Evolutionary conservation across 2,888 invertebrate genomes (phyloP).

Genomic region (Sinhomidia bicolor): DNA sequence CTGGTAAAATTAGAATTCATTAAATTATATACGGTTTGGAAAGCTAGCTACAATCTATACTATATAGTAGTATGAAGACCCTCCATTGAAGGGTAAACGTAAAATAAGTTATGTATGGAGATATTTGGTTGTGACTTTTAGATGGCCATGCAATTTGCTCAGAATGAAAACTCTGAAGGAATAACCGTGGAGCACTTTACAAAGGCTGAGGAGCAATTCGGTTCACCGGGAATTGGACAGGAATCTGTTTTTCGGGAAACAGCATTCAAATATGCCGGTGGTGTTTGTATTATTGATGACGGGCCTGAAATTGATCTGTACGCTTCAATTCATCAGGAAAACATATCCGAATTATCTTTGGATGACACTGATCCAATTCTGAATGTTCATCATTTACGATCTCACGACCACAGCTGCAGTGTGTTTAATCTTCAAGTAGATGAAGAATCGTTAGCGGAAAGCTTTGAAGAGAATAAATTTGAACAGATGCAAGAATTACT

Average conservation of each 20-base stretch:
- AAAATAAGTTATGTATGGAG: too few species aligned
- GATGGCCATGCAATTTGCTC: conserved; percentile 75
- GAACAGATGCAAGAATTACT: background rate
- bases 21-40: too few species aligned
- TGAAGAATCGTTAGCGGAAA: conserved; percentile 12
- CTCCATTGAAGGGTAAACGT: too few species aligned
- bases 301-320: conserved; percentile 74
- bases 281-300: conserved; percentile 67
- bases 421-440: conserved; percentile 14
- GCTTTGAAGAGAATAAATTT: conserved; percentile 3
- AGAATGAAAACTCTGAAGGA: conserved; percentile 73
- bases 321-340: conserved; percentile 47
- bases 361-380: conserved; percentile 52
- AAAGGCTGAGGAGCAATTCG: conserved; percentile 72
- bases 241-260: conserved; percentile 48
- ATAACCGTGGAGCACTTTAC: conserved; percentile 69
- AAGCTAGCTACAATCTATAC: too few species aligned
- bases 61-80: too few species aligned
- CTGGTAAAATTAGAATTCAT: conserved; percentile 57
- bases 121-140: too few species aligned
- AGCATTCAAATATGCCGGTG: conserved; percentile 57
- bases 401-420: background rate
- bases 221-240: conserved; percentile 61
- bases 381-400: conserved; percentile 57
- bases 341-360: conserved; percentile 41